Percentiles rank a stretch among this genome's conserved stretches.
phyloP scores from a whole-genome alignment of 2,113 vertebrate species.

The Martes martes region DNA sequence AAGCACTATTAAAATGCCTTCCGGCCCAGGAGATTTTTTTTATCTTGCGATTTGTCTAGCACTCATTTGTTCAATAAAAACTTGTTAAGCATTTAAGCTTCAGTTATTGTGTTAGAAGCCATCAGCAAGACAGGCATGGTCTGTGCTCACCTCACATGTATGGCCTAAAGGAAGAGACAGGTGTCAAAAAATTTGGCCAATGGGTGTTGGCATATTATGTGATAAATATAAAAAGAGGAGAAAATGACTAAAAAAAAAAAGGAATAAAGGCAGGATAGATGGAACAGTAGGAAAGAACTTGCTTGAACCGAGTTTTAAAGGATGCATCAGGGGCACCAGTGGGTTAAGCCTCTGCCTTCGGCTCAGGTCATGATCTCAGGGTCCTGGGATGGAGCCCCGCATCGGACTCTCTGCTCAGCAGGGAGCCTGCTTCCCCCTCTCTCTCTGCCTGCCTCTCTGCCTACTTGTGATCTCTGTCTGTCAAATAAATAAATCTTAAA shows the following conservation, averaged over 20 bases:
- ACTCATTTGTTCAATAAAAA: constrained; percentile 10
- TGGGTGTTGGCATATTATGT: neutral
- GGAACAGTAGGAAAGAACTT: neutral
- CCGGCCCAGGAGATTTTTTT: neutral
- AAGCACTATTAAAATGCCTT: neutral
- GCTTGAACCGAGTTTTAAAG: neutral
- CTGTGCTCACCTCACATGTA: neutral
- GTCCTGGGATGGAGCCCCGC: too few species aligned
- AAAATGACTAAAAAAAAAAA: neutral
- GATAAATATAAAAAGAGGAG: neutral
- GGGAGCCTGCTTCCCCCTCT: too few species aligned
- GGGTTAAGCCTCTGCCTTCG: too few species aligned
- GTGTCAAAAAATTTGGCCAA: neutral
- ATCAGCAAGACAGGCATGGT: neutral
- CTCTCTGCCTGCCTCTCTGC: too few species aligned
- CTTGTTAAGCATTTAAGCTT: neutral
- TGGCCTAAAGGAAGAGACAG: neutral
- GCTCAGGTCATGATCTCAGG: too few species aligned
- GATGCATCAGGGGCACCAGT: neutral
- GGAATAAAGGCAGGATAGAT: neutral
- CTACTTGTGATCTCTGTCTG: too few species aligned
- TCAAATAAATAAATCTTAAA: too few species aligned
- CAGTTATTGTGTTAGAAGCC: neutral
- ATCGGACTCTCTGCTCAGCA: too few species aligned
- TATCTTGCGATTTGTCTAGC: constrained; percentile 24